phyloP scores from a whole-genome alignment of 2,888 invertebrate genomes.

The Ramazzottius varieornatus region DNA sequence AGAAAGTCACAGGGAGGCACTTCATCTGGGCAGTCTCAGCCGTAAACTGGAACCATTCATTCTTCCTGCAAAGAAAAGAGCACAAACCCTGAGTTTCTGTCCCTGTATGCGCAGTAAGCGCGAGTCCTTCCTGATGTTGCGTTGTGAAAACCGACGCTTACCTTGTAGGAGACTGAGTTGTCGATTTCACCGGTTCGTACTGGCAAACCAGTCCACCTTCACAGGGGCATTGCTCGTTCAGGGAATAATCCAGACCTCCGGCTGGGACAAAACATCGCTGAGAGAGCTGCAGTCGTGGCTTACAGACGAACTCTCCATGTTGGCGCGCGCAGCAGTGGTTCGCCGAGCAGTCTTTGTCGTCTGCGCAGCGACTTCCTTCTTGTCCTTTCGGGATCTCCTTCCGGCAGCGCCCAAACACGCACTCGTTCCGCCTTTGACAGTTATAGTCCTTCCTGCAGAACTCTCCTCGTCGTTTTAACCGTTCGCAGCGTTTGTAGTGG shows the following conservation, averaged over 20 bases:
- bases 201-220: not conserved
- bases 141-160: not conserved
- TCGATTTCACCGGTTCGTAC: not conserved
- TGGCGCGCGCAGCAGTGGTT: not conserved
- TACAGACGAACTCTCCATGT: not conserved
- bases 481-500: slow-evolving; percentile 6
- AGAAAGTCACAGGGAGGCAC: not conserved
- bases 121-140: too few species aligned
- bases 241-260: not conserved
- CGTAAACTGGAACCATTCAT: slow-evolving; percentile 3
- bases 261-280: not conserved
- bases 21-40: not conserved
- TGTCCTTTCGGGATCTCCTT: slow-evolving; percentile 8
- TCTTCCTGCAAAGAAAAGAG: not conserved
- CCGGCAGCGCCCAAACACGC: slow-evolving; percentile 8
- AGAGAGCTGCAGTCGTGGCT: not conserved
- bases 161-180: not conserved
- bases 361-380: slow-evolving; percentile 2
- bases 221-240: slow-evolving; percentile 2
- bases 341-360: not conserved
- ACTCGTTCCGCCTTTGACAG: slow-evolving; percentile 6
- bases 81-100: too few species aligned
- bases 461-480: slow-evolving; percentile 5
- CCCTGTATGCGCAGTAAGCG: too few species aligned
- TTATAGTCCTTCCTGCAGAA: slow-evolving; percentile 7